These are phyloP conservation scores for Chrysolina haemoptera DNA, from an alignment of 2,888 invertebrate species.

Conservation along the genomic window DNA sequence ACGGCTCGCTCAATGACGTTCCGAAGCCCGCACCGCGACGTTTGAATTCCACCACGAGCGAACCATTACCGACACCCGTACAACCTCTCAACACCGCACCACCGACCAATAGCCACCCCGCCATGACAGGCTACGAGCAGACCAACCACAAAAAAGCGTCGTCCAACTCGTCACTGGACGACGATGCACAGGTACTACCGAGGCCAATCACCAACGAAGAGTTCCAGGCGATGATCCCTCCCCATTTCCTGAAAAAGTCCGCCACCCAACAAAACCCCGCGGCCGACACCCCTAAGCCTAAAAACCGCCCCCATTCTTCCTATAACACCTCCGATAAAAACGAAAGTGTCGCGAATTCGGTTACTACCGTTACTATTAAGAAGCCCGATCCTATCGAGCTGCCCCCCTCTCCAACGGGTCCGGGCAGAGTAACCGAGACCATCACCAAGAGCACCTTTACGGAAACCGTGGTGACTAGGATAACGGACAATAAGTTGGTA, in stretches of 20 bases:
- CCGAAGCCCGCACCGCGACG: constrained; percentile 65
- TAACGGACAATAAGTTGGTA: constrained; percentile 92
- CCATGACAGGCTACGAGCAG: constrained; percentile 55
- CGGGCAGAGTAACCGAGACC: constrained; percentile 93
- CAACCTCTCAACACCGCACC: constrained; percentile 13
- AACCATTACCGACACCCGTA: constrained; percentile 33
- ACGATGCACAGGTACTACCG: constrained; percentile 74
- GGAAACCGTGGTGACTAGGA: constrained; percentile 93
- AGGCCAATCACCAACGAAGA: constrained; percentile 94
- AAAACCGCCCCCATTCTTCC: constrained; percentile 64
- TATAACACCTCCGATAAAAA: constrained; percentile 61
- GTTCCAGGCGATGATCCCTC: constrained; percentile 95
- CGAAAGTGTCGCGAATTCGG: constrained; percentile 68
- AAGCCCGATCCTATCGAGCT: constrained; percentile 80
- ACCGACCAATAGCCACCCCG: constrained; percentile 32
- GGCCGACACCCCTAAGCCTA: constrained; percentile 56
- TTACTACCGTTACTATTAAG: constrained; percentile 90
- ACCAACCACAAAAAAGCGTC: constrained; percentile 69
- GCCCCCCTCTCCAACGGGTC: constrained; percentile 87
- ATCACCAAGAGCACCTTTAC: constrained; percentile 97
- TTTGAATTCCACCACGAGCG: constrained; percentile 51
- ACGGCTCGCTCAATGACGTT: constrained; percentile 59
- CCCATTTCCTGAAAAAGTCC: constrained; percentile 81
- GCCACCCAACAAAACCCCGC: constrained; percentile 41
- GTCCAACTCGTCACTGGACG: constrained; percentile 72